These are phyloP conservation scores for Thalassaphorura encarpata DNA, from an alignment of 1,140 invertebrate genomes.

Conservation along the genomic window DNA sequence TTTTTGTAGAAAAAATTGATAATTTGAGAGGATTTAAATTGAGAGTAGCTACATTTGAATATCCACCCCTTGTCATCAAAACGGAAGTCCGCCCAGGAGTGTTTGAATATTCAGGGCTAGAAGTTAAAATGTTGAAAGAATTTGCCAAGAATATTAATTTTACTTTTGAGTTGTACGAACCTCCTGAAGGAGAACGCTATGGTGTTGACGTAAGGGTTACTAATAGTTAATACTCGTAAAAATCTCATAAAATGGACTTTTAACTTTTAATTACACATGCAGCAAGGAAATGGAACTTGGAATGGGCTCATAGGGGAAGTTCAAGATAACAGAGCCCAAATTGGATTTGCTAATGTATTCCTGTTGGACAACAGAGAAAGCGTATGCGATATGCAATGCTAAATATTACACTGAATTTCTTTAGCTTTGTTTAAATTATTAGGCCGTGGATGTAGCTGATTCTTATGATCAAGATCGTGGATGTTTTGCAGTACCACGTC, in stretches of 20 bases:
- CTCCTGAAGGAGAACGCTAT: conserved; percentile 31
- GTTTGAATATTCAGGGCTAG: conserved; percentile 27
- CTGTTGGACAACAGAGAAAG: conserved; percentile 32
- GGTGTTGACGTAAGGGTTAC: conserved; percentile 27
- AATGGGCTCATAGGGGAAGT: conserved; percentile 34
- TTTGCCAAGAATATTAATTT: conserved; percentile 32
- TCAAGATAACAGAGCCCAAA: conserved; percentile 26
- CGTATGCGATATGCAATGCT: conserved; percentile 5
- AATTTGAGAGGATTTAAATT: conserved; percentile 27
- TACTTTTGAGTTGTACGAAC: conserved; percentile 26
- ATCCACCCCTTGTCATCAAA: conserved; percentile 33
- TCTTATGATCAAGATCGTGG: conserved; percentile 32
- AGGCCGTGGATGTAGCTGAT: conserved; percentile 31
- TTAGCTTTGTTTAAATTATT: not conserved
- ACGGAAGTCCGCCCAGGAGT: conserved; percentile 14
- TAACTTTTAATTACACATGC: not conserved
- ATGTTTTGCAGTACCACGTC: conserved; percentile 29
- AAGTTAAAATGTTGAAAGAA: conserved; percentile 27
- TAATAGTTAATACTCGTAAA: no score
- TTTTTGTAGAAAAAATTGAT: conserved; percentile 28
- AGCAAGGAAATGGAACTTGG: conserved; percentile 32
- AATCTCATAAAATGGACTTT: not conserved
- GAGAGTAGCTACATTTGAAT: conserved; percentile 32
- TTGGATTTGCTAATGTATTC: conserved; percentile 34
- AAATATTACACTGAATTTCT: not conserved